A percentile compares a stretch with the other conserved stretches of the same genome.
Conservation (phyloP, 2,888 invertebrate genomes). For the Ganaspis brasiliensis region DNA sequence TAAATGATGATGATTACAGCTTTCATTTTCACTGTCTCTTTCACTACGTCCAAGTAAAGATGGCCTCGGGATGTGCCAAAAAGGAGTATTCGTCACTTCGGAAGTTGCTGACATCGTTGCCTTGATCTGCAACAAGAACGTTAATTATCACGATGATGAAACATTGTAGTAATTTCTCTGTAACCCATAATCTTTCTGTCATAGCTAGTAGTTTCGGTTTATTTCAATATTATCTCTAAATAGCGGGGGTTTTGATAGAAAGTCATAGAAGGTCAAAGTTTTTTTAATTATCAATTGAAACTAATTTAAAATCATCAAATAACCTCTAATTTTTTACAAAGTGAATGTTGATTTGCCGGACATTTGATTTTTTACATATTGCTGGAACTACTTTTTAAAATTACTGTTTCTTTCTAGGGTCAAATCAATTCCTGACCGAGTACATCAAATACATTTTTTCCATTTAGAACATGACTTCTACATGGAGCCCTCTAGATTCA, state of each 20-base stretch:
- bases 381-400: too few relatives aligned
- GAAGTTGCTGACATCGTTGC: slow-evolving; percentile 66
- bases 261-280: too few relatives aligned
- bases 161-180: slow-evolving; percentile 52
- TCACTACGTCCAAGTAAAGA: slow-evolving; percentile 83
- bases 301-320: too few relatives aligned
- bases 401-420: too few relatives aligned
- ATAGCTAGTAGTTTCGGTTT: neutral
- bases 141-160: slow-evolving; percentile 57
- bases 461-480: too few relatives aligned
- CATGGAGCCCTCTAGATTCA: too few relatives aligned
- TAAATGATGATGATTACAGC: slow-evolving; percentile 73
- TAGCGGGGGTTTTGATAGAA: neutral
- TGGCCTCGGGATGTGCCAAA: slow-evolving; percentile 93
- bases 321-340: too few relatives aligned
- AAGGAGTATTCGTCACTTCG: slow-evolving; percentile 75
- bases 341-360: too few relatives aligned
- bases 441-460: too few relatives aligned
- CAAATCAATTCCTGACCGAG: too few relatives aligned
- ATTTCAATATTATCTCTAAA: slow-evolving; percentile 1
- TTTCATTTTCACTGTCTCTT: slow-evolving; percentile 75
- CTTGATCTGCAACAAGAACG: slow-evolving; percentile 70
- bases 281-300: too few relatives aligned
- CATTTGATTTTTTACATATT: too few relatives aligned
- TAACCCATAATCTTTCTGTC: slow-evolving; percentile 14